Evolutionary conservation across 2,113 vertebrate species (phyloP).

Genomic region (Ciconia boyciana): DNA sequence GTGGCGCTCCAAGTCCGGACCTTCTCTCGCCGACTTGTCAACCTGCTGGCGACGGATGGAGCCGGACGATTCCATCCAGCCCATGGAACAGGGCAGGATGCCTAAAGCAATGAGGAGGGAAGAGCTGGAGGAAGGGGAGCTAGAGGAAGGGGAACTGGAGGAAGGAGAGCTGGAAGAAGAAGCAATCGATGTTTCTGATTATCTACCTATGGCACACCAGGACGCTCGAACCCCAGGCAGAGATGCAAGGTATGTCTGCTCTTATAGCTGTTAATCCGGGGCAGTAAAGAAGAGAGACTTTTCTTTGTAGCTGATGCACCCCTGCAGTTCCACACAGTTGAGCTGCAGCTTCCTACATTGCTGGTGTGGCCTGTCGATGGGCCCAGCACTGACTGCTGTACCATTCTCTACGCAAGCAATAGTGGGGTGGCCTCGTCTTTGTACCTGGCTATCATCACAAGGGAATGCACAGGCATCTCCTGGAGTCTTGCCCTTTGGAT

Average conservation of each 20-base stretch:
- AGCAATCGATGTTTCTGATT: conserved; percentile 47
- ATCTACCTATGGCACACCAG: conserved; percentile 56
- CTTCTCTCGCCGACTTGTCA: conserved; percentile 53
- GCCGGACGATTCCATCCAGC: conserved; percentile 69
- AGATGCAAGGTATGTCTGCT: conserved; percentile 59
- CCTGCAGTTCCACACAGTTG: background rate
- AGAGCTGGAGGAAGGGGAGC: conserved; percentile 77
- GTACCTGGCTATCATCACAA: background rate
- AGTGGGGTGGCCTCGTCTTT: background rate
- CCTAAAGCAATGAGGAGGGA: conserved; percentile 71
- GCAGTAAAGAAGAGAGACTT: background rate
- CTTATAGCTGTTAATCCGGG: background rate
- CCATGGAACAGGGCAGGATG: conserved; percentile 68
- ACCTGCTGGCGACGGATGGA: conserved; percentile 76
- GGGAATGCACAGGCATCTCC: background rate
- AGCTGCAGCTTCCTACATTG: background rate
- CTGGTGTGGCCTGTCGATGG: background rate
- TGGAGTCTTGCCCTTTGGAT: background rate
- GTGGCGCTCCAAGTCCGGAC: conserved; percentile 72
- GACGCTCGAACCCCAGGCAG: conserved; percentile 61
- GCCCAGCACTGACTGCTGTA: fast-evolving
- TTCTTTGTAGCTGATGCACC: background rate
- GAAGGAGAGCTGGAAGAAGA: conserved; percentile 74
- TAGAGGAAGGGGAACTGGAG: conserved; percentile 75
- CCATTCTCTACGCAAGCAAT: fast-evolving